These are phyloP conservation scores for Scomberomorus guttatus DNA, from an alignment of 2,797 vertebrate species.

Conservation along the genomic window DNA sequence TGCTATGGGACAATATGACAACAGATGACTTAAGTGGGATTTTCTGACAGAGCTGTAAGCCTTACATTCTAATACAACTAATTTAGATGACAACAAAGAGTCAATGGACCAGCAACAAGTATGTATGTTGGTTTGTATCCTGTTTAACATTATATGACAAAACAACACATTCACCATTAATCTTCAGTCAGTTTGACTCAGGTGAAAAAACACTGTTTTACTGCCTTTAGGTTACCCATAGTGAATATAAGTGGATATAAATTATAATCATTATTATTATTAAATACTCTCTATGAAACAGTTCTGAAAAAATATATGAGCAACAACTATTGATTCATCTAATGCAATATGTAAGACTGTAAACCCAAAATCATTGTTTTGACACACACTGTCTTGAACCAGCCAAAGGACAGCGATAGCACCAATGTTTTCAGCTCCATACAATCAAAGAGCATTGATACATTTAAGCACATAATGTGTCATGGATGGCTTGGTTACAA, in stretches of 20 bases:
- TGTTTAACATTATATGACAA: background rate
- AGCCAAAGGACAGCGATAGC: slow-evolving; percentile 35
- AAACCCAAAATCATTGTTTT: slow-evolving; percentile 1
- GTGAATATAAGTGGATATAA: slow-evolving; percentile 6
- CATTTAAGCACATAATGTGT: slow-evolving; percentile 1
- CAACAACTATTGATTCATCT: background rate
- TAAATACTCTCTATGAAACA: slow-evolving; percentile 9
- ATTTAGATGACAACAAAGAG: background rate
- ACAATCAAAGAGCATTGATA: background rate
- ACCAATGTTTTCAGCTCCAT: slow-evolving; percentile 25
- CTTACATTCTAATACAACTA: no score
- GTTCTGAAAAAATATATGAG: background rate
- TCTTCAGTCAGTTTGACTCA: slow-evolving; percentile 2
- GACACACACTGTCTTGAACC: slow-evolving; percentile 24
- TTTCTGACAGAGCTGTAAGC: slow-evolving; percentile 3
- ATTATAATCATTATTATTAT: slow-evolving; percentile 10
- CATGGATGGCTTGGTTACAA: background rate
- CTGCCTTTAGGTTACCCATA: slow-evolving; percentile 6
- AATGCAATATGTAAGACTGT: background rate
- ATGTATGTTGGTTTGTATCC: background rate
- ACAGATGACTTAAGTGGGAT: background rate
- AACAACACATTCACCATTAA: background rate
- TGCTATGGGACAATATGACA: background rate
- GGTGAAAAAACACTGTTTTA: slow-evolving; percentile 13
- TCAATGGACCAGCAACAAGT: background rate